Evolutionary conservation across 2,888 invertebrate species (phyloP), one percentile per base, ranked within the genome.

Genomic region (Diarsia dahlii): DNA sequence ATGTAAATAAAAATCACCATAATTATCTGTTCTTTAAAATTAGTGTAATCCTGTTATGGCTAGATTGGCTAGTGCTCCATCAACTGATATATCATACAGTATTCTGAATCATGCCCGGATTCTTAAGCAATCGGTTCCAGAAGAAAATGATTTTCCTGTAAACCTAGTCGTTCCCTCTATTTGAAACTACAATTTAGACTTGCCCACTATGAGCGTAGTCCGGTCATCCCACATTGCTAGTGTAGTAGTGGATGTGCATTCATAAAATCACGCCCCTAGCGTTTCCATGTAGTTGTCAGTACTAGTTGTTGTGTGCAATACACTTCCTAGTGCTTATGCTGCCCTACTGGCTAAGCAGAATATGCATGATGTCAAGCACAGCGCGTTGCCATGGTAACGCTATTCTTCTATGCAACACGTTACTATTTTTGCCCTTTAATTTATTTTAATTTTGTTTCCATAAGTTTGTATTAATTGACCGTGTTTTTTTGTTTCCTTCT

Each of bases 241-340:
- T 48, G 34, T 70, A 69, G 58, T 58, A 58, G 58, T 58, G 58
- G 2, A 58, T 15, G 10, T 46, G 45, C 46, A 67, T 66, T 46
- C 6, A 15, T 48, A n/a, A 69, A 70, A 34, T 48, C 70, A 48
- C 71, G 71, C 48, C 46, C 34, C 70, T 34, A 34, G n/a, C 10
- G 3, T 48, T 48, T 70, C 34, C 0, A 70, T 34, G 58, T 28
- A 58, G 58, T 15, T 58, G 15, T 58, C 15, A 15, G 58, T 15
- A 28, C 34, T 34, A 34, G 28, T 48, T 69, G 18, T n/a, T 48
- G n/a, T 48, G n/a, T 48, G n/a, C 9, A 3, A 48, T 48, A 71
- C 18, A 71, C 70, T 48, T 71, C 23, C 71, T 71, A 50, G 34
- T 13, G 13, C 20, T 39, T 48, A 71, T 71, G 48, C 71, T 71